These are phyloP conservation scores for Sarcophaga subvicina DNA, from an alignment of 2,888 invertebrate genomes.

Conservation along the genomic window DNA sequence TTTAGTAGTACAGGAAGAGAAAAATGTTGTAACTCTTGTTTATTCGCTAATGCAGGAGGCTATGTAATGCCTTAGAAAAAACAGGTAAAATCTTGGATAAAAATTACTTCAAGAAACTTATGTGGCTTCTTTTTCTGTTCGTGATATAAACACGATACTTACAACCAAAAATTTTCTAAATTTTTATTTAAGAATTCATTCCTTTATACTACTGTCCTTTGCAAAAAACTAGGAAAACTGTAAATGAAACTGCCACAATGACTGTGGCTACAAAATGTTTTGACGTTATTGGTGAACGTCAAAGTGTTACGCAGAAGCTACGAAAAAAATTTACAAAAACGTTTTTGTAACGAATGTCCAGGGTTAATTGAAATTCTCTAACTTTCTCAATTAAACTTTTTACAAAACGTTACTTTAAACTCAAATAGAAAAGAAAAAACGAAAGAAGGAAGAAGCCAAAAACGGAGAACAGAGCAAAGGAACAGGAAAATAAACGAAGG, in stretches of 20 bases:
- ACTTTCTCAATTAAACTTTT: slow-evolving; percentile 82
- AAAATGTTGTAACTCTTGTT: no score
- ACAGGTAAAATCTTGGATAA: no score
- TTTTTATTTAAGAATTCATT: slow-evolving; percentile 11
- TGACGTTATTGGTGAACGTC: slow-evolving; percentile 18
- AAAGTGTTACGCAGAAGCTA: not conserved
- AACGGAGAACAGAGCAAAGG: slow-evolving; percentile 5
- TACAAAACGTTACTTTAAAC: slow-evolving; percentile 73
- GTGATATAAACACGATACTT: no score
- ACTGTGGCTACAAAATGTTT: slow-evolving; percentile 36
- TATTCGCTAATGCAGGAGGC: no score
- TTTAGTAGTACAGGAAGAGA: no score
- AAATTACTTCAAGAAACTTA: no score
- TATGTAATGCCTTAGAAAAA: no score
- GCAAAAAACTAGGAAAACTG: not conserved
- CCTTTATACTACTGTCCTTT: not conserved
- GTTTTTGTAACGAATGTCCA: slow-evolving; percentile 78
- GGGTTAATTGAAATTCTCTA: slow-evolving; percentile 81
- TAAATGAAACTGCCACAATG: slow-evolving; percentile 31
- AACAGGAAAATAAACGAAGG: slow-evolving; percentile 21
- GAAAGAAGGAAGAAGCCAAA: slow-evolving; percentile 14
- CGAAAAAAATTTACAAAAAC: slow-evolving; percentile 3
- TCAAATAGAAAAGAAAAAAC: slow-evolving; percentile 18
- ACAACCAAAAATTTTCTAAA: not conserved
- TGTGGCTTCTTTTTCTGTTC: no score